Evolutionary conservation across 2,797 vertebrate genomes (phyloP).

Genomic region (Paguma larvata): DNA sequence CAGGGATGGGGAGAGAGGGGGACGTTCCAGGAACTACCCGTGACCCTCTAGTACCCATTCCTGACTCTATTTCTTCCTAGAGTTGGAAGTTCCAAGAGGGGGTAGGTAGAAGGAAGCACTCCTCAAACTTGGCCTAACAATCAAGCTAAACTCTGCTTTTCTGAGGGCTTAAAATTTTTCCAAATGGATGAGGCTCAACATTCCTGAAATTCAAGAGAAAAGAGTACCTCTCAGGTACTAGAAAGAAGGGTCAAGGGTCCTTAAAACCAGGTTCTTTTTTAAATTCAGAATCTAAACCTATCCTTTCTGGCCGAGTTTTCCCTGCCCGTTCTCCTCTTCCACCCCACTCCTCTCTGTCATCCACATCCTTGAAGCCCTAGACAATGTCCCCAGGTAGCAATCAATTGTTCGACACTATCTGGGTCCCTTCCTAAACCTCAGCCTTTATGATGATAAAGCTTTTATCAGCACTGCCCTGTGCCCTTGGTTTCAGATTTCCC

Average conservation of each 20-base stretch:
- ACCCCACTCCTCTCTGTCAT: background rate
- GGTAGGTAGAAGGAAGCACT: background rate
- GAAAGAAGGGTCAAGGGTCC: background rate
- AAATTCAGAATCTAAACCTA: constrained; percentile 18
- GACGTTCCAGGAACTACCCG: background rate
- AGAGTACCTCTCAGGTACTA: background rate
- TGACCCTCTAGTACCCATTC: background rate
- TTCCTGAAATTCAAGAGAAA: constrained; percentile 37
- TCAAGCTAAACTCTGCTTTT: background rate
- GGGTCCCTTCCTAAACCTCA: constrained; percentile 39
- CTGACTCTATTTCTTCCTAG: background rate
- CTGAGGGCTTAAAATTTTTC: constrained; percentile 23
- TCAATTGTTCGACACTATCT: constrained; percentile 30
- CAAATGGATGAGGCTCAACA: background rate
- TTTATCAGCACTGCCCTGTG: constrained; percentile 6
- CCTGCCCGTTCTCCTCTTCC: background rate
- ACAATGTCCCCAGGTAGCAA: background rate
- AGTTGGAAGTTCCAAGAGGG: background rate
- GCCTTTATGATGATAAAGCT: constrained; percentile 7
- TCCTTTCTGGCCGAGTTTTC: background rate
- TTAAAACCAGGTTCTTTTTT: background rate
- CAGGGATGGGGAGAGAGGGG: background rate
- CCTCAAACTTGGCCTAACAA: background rate
- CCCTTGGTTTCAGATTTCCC: constrained; percentile 10
- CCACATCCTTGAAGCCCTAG: constrained; percentile 39